phyloP scores from a whole-genome alignment of 2,888 invertebrate genomes.

The Bugula neritina region DNA sequence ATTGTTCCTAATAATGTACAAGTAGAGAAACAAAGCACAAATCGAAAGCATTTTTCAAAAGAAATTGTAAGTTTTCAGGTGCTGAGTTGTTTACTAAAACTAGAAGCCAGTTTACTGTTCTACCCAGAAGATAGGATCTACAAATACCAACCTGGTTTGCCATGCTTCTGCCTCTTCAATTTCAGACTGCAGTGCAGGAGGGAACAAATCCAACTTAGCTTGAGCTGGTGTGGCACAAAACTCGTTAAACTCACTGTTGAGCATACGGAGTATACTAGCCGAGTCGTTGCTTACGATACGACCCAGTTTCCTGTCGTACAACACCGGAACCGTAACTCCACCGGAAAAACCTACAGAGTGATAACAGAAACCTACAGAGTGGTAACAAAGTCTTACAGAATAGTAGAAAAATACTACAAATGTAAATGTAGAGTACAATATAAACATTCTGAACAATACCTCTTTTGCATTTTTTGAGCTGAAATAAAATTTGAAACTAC shows the following conservation, averaged over 20 bases:
- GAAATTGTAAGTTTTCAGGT: too few relatives aligned
- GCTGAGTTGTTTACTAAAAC: too few relatives aligned
- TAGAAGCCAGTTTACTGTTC: too few relatives aligned
- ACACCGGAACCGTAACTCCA: constrained; percentile 28
- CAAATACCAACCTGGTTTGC: too few relatives aligned
- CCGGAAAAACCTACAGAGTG: constrained; percentile 27
- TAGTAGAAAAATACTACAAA: constrained; percentile 18
- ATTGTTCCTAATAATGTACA: too few relatives aligned
- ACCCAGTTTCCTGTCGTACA: constrained; percentile 29
- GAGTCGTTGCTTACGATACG: constrained; percentile 29
- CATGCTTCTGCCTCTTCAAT: constrained; percentile 22
- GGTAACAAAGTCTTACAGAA: constrained; percentile 21
- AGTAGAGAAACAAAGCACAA: too few relatives aligned
- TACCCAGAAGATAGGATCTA: too few relatives aligned
- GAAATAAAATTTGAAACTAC: too few relatives aligned
- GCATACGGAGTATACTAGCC: constrained; percentile 28
- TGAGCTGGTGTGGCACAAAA: constrained; percentile 29
- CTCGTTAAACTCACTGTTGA: constrained; percentile 30
- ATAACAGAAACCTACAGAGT: constrained; percentile 25
- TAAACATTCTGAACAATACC: too few relatives aligned
- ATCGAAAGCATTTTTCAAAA: too few relatives aligned
- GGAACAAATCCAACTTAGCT: constrained; percentile 29
- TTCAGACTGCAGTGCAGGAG: constrained; percentile 10
- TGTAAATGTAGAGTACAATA: too few relatives aligned
- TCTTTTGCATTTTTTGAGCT: too few relatives aligned